Evolutionary conservation across 2,888 invertebrate species (phyloP), one percentile per base, ranked within the genome.

Genomic region (Tanaodytes sp.): DNA sequence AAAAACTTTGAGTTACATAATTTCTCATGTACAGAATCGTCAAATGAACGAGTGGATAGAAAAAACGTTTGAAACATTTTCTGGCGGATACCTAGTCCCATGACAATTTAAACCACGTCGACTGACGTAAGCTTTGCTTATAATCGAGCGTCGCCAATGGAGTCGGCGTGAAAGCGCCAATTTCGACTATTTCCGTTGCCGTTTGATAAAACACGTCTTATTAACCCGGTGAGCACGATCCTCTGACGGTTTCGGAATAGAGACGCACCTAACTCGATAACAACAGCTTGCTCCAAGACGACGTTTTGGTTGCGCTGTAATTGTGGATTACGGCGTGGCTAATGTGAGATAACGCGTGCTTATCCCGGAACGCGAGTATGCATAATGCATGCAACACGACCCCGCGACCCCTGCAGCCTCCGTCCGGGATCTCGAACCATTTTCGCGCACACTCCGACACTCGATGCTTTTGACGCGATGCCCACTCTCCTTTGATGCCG

Each of bases 321-420:
- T 71, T 71, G 71, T 52, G 48, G 58, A 61, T 66, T 54, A 58
- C 54, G 52, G 16, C 30, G 52, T 37, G 33, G 51, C 52, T 70
- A 70, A 70, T 63, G 54, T 59, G 37, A 66, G 66, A 62, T 71
- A 66, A 66, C 71, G 66, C 66, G 65, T 65, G 70, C 70, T 66
- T 54, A 52, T 20, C 48, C 52, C 31, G 43, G 59, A 40, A 39
- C 42, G 37, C 66, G 49, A 49, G 62, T 40, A 66, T 71, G 63
- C 71, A 71, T 71, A 66, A 66, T 71, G 55, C 63, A 71, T 71
- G 66, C 65, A 52, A 52, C 42, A 62, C 59, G 66, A 66, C 66
- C 51, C n/a, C n/a, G n/a, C 23, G 23, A 63, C 43, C 55, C 37
- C 18, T 33, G 19, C 37, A 15, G 16, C 40, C 51, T 33, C 40